phyloP scores from a whole-genome alignment of 2,797 vertebrate genomes.

The Cossypha dichroa region DNA sequence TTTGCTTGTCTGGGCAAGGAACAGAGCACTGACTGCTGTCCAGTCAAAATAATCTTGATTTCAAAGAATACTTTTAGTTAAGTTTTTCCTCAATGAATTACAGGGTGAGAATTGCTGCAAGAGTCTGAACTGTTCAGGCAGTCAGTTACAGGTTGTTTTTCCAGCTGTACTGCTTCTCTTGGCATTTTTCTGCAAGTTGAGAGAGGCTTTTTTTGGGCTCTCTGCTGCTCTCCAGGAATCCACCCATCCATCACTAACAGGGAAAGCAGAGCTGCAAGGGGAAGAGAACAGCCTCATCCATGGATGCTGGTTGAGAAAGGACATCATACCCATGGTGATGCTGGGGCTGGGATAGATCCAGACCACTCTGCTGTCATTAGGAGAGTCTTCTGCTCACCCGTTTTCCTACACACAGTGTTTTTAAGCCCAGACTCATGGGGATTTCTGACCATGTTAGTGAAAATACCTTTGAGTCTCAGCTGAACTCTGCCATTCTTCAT shows the following conservation, averaged over 20 bases:
- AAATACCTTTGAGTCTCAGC: background rate
- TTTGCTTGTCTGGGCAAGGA: constrained; percentile 25
- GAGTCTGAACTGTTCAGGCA: background rate
- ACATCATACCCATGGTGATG: no score
- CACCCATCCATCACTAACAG: background rate
- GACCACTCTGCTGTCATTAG: background rate
- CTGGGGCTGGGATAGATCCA: background rate
- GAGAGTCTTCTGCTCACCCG: background rate
- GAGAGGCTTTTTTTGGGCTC: background rate
- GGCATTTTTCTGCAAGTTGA: background rate
- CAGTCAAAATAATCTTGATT: constrained; percentile 49
- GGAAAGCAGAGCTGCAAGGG: background rate
- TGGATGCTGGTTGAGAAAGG: background rate
- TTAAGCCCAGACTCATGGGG: background rate
- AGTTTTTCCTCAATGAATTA: constrained; percentile 39
- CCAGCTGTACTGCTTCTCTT: background rate
- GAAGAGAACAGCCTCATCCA: background rate
- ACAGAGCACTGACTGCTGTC: background rate
- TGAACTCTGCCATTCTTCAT: background rate
- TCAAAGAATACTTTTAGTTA: constrained; percentile 18
- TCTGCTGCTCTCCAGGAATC: background rate
- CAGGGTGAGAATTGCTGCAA: background rate
- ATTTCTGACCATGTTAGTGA: background rate
- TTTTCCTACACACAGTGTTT: background rate
- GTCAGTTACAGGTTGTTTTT: background rate